These are phyloP conservation scores for Lynx canadensis DNA, from an alignment of 2,113 vertebrate species.

Conservation along the genomic window DNA sequence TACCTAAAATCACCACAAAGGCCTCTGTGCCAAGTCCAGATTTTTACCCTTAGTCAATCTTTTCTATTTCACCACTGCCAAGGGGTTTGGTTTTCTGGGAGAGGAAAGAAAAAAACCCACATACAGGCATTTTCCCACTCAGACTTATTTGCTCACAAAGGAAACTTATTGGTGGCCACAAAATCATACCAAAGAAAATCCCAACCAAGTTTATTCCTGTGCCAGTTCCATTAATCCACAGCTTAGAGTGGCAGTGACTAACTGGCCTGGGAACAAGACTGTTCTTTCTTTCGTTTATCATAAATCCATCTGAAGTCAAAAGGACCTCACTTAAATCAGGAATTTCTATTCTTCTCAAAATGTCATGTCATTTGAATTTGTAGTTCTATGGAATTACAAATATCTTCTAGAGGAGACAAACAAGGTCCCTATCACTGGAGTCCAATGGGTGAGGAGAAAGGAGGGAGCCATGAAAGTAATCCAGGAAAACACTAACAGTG, in stretches of 20 bases:
- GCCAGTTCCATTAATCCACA: background rate
- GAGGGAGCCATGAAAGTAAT: background rate
- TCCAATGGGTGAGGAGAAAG: background rate
- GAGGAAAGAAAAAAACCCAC: background rate
- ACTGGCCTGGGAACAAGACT: background rate
- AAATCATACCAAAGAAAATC: conserved; percentile 26
- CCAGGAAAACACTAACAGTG: background rate
- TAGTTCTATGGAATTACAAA: background rate
- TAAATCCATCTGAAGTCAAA: background rate
- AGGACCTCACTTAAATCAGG: background rate
- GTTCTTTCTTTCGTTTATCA: conserved; percentile 10
- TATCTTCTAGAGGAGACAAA: background rate
- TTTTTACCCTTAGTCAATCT: background rate
- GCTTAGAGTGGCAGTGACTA: background rate
- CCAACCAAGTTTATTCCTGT: background rate
- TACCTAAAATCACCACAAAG: background rate
- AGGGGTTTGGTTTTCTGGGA: background rate
- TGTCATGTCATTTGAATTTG: background rate
- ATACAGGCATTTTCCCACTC: background rate
- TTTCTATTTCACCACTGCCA: background rate
- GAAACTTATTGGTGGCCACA: background rate
- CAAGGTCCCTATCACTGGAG: background rate
- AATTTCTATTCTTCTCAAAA: conserved; percentile 38
- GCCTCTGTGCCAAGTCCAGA: background rate
- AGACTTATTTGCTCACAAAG: background rate